These are phyloP conservation scores for Lasiommata megera DNA, from an alignment of 2,888 invertebrate species.

Conservation along the genomic window DNA sequence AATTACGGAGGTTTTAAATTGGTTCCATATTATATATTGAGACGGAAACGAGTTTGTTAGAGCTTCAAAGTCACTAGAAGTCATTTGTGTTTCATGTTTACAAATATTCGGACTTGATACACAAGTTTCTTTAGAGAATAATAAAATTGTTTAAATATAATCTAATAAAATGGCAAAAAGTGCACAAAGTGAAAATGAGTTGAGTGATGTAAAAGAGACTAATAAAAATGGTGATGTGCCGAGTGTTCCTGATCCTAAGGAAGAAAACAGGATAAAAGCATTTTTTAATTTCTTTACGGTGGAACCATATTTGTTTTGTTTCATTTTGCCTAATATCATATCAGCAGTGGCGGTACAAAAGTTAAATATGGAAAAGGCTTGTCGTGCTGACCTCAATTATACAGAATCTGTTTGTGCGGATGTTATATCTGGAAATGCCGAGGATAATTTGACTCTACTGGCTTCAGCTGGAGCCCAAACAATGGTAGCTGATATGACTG, in stretches of 20 bases:
- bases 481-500: constrained; percentile 74
- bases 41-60: constrained; percentile 40
- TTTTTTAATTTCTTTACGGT: constrained; percentile 76
- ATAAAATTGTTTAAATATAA: neutral
- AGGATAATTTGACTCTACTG: constrained; percentile 49
- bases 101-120: constrained; percentile 40
- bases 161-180: constrained; percentile 26
- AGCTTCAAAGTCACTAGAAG: constrained; percentile 30
- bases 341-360: constrained; percentile 80
- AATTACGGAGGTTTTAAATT: constrained; percentile 28
- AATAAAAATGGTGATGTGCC: neutral
- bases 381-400: constrained; percentile 72
- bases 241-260: constrained; percentile 28
- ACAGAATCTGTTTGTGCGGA: constrained; percentile 72
- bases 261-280: constrained; percentile 35
- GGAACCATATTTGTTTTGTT: constrained; percentile 84
- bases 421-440: constrained; percentile 51
- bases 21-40: constrained; percentile 24
- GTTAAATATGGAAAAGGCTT: constrained; percentile 81
- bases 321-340: constrained; percentile 82
- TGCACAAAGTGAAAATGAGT: constrained; percentile 31
- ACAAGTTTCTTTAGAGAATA: constrained; percentile 7
- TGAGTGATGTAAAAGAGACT: constrained; percentile 10
- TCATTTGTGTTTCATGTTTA: constrained; percentile 41
- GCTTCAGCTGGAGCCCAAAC: constrained; percentile 64